Evolutionary conservation across 2,113 vertebrate genomes (phyloP).

Genomic region (Bubo blakistoni): DNA sequence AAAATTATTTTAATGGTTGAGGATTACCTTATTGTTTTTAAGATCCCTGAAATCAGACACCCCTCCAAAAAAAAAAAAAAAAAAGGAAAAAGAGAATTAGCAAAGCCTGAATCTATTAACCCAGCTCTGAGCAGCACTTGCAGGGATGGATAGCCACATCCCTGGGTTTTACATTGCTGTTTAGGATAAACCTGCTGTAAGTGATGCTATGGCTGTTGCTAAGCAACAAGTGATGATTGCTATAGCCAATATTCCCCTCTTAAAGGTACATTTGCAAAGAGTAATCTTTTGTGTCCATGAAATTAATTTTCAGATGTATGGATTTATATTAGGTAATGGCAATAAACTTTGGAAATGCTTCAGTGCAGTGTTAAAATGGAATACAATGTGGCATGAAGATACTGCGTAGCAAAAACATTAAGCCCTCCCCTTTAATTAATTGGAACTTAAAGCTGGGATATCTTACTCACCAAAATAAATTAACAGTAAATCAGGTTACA

Average conservation of each 20-base stretch:
- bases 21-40: background rate
- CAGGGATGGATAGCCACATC: background rate
- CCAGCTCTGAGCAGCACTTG: background rate
- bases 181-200: conserved; percentile 36
- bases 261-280: conserved; percentile 54
- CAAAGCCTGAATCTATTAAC: background rate
- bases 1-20: background rate
- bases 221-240: conserved; percentile 63
- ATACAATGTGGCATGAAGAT: background rate
- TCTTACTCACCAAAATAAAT: conserved; percentile 65
- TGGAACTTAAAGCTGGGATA: conserved; percentile 62
- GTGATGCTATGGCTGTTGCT: conserved; percentile 62
- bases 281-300: conserved; percentile 34
- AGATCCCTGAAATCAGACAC: background rate
- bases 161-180: conserved; percentile 3
- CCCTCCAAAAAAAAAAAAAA: no score
- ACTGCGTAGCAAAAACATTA: conserved; percentile 25
- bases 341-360: conserved; percentile 62
- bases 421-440: conserved; percentile 60
- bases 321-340: conserved; percentile 52
- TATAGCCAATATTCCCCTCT: conserved; percentile 26
- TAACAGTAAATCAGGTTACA: conserved; percentile 38
- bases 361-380: conserved; percentile 4
- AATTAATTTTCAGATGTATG: conserved; percentile 62
- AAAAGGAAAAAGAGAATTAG: accelerated